Evolutionary conservation across 2,797 vertebrate species (phyloP), one percentile per base, ranked within the genome.

Genomic region (Sitta carolinensis): DNA sequence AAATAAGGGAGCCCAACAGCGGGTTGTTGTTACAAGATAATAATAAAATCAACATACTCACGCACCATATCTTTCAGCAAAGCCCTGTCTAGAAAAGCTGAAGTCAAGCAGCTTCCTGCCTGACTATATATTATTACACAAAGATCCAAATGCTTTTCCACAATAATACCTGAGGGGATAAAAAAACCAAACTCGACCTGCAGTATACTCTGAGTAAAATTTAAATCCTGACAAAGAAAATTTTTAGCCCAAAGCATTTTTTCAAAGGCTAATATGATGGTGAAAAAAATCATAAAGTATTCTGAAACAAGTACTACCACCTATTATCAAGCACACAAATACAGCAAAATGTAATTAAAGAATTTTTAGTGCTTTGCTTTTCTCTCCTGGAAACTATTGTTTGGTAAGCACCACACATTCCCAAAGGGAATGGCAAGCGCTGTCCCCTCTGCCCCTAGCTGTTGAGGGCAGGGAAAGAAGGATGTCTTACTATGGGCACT

Each of bases 1-100:
- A 95, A 95, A 96, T 86, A 88, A 95, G 93, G 54, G 59, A 89
- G 91, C 85, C 76, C 83, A 79, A 84, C 61, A 70, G 91, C 36
- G 29, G 17, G 48, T 32, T 85, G 75, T 43, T 92, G 75, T 84
- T 70, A 86, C 66, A 59, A 89, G 84, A 89, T 16, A 93, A 90
- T 40, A 94, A 78, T 29, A 52, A 94, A 93, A 92, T 69, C 84
- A 62, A 76, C 89, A 47, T 47, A 73, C 30, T 95, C 94, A 76
- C 3, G 7, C 72, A 47, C 59, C 74, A 45, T 45, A 32, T 90
- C 92, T 77, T 87, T 68, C 83, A 45, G 85, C 52, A 13, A 48
- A 68, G 73, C 62, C 84, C 66, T 54, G 73, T 73, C 69, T 73
- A 36, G 74, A 84, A 77, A 54, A 75, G 52, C 57, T 0, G 0